Conservation (phyloP, 1,140 invertebrate species). For the Radopholus similis region DNA sequence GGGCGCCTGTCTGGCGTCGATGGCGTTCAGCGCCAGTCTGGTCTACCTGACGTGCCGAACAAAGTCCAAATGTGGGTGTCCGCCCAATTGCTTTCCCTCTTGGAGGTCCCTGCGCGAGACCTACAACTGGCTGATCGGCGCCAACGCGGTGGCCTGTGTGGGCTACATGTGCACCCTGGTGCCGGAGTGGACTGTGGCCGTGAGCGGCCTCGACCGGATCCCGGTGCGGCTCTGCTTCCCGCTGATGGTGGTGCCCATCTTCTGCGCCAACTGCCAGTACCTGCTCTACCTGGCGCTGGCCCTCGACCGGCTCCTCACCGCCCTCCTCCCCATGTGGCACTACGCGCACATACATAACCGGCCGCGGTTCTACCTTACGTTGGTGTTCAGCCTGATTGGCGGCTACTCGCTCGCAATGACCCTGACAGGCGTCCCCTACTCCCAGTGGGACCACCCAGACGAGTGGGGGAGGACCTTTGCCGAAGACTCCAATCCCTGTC, state of each 20-base stretch:
- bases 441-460: not conserved
- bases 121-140: not conserved
- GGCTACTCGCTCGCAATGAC: not conserved
- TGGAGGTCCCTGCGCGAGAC: slow-evolving; percentile 1
- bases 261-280: not conserved
- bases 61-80: slow-evolving; percentile 8
- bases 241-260: not conserved
- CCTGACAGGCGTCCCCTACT: not conserved
- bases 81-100: no score
- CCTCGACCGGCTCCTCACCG: not conserved
- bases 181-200: not conserved
- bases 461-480: no score
- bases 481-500: no score
- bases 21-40: not conserved
- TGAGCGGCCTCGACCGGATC: not conserved
- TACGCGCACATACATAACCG: no score
- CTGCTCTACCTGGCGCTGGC: not conserved
- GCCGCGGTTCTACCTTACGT: no score
- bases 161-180: not conserved
- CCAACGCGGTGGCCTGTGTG: not conserved
- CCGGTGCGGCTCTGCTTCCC: not conserved
- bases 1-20: no score
- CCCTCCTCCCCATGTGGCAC: not conserved
- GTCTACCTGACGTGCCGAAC: not conserved
- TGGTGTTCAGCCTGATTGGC: no score